Conservation (phyloP, 1,140 invertebrate genomes). For the Atopsyche davidsoni region DNA sequence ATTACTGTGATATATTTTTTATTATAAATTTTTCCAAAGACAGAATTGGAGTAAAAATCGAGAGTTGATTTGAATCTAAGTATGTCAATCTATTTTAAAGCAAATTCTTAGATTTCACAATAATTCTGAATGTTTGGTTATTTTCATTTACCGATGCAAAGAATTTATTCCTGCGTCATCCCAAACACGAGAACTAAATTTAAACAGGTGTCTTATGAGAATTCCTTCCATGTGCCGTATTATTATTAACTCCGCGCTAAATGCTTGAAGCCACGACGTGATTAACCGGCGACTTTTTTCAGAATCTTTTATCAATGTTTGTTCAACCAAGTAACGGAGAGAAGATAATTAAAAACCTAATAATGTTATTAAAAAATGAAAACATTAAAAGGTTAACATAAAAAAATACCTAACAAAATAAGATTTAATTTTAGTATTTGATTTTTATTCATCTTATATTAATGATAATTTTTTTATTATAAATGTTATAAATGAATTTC, state of each 20-base stretch:
- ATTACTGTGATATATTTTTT: too few relatives aligned
- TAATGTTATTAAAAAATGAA: too few relatives aligned
- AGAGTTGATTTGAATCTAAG: not conserved
- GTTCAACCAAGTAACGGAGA: not conserved
- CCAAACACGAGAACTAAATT: conserved; percentile 11
- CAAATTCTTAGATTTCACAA: conserved; percentile 1
- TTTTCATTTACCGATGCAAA: conserved; percentile 6
- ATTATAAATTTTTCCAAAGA: too few relatives aligned
- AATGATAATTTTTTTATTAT: too few relatives aligned
- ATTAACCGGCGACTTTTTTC: conserved; percentile 5
- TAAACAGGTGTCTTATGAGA: conserved; percentile 18
- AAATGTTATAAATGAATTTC: too few relatives aligned
- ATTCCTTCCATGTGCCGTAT: conserved; percentile 8
- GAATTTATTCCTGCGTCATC: conserved; percentile 25
- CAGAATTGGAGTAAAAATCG: not conserved
- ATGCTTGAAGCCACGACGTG: conserved; percentile 6
- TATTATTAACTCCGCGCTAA: conserved; percentile 7
- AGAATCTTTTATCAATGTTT: conserved; percentile 3
- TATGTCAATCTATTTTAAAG: not conserved
- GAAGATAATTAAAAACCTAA: too few relatives aligned
- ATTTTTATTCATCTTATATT: too few relatives aligned
- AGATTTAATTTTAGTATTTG: too few relatives aligned
- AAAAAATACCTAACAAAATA: too few relatives aligned
- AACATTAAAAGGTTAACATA: too few relatives aligned
- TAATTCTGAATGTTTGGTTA: conserved; percentile 9